Percentiles rank a stretch among this genome's conserved stretches.
Evolutionary conservation across 1,140 invertebrate species (phyloP).

Genomic region (Zophobas morio): DNA sequence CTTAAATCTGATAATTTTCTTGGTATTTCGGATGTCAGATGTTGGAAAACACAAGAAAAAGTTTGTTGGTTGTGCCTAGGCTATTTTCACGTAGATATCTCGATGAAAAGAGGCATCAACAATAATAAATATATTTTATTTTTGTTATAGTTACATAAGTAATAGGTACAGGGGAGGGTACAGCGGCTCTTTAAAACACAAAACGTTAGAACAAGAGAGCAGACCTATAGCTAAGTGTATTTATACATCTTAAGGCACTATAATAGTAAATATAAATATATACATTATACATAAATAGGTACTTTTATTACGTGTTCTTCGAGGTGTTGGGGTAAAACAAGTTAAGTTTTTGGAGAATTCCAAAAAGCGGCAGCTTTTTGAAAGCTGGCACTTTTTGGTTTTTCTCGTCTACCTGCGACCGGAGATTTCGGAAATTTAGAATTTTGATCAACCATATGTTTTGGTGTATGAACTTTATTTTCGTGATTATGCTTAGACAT

Average conservation of each 20-base stretch:
- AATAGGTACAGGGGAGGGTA: constrained; percentile 50
- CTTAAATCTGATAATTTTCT: no score
- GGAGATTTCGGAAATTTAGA: constrained; percentile 49
- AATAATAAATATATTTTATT: constrained; percentile 53
- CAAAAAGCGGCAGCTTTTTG: constrained; percentile 63
- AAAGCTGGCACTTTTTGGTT: constrained; percentile 61
- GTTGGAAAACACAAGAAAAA: no score
- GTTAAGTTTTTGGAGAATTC: constrained; percentile 61
- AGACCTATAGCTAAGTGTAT: constrained; percentile 46
- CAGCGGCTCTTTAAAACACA: constrained; percentile 52
- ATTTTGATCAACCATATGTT: constrained; percentile 23
- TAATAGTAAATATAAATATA: constrained; percentile 52
- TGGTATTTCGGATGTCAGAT: no score
- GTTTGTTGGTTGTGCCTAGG: no score
- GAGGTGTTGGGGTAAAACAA: constrained; percentile 16
- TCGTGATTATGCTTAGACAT: constrained; percentile 28
- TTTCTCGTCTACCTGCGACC: constrained; percentile 49
- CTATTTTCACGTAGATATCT: not conserved
- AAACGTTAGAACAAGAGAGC: constrained; percentile 50
- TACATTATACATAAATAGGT: constrained; percentile 50
- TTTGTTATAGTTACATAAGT: constrained; percentile 40
- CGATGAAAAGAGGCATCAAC: constrained; percentile 48
- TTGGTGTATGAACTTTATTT: constrained; percentile 1
- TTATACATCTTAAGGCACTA: constrained; percentile 53
- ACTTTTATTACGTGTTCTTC: constrained; percentile 14